These are phyloP conservation scores for Anas platyrhynchos DNA, from an alignment of 2,113 vertebrate genomes.

Conservation along the genomic window DNA sequence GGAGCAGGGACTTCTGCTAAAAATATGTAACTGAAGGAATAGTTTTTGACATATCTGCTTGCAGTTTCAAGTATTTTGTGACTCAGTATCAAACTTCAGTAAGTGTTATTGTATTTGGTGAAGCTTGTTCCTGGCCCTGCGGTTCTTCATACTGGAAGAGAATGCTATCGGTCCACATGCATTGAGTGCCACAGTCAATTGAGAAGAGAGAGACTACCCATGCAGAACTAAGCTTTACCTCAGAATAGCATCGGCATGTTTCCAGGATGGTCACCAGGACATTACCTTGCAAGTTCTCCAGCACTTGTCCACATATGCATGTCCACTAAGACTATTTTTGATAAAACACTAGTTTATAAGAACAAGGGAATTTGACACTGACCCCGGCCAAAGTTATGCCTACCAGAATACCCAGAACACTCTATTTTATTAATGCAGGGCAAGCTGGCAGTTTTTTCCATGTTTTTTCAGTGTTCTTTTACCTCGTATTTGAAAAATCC, in stretches of 20 bases:
- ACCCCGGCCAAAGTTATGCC: background rate
- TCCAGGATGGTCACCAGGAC: background rate
- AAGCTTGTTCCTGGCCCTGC: background rate
- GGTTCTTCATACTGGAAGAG: background rate
- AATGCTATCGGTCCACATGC: accelerated
- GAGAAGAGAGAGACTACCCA: background rate
- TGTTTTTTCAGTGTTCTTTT: background rate
- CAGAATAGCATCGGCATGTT: accelerated
- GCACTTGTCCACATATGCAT: background rate
- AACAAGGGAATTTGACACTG: background rate
- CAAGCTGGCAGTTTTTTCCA: background rate
- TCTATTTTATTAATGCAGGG: background rate
- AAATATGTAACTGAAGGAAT: background rate
- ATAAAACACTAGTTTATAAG: background rate
- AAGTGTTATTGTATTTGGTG: background rate
- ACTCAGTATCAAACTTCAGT: background rate
- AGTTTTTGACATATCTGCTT: background rate
- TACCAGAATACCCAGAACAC: background rate
- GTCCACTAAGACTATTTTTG: accelerated
- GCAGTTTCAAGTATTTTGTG: background rate
- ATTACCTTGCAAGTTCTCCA: background rate
- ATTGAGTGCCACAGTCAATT: background rate
- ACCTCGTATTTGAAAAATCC: background rate
- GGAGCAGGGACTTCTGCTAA: background rate
- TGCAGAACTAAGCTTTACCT: background rate